Evolutionary conservation across 2,797 vertebrate species (phyloP).

Genomic region (Danio choprae): DNA sequence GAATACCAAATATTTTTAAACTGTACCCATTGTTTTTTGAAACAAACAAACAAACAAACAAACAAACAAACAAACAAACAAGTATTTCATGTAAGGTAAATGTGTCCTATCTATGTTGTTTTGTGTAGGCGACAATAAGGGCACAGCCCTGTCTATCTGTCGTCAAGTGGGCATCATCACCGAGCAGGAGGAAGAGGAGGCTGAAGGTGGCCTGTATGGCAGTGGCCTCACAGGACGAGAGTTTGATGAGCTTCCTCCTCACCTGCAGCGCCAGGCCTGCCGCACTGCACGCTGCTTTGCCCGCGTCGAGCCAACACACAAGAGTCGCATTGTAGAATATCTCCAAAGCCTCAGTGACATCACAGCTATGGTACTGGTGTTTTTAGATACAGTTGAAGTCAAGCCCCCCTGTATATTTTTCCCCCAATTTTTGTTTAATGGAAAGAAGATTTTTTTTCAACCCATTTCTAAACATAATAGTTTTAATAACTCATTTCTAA

Average conservation of each 20-base stretch:
- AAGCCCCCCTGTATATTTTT: too few species aligned
- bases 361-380: constrained; percentile 79
- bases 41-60: neutral
- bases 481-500: too few species aligned
- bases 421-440: too few species aligned
- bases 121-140: constrained; percentile 81
- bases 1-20: too few species aligned
- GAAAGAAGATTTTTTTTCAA: too few species aligned
- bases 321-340: constrained; percentile 84
- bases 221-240: constrained; percentile 80
- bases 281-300: constrained; percentile 76
- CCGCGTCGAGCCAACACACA: constrained; percentile 82
- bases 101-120: neutral
- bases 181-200: constrained; percentile 80
- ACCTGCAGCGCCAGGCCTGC: constrained; percentile 80
- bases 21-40: too few species aligned
- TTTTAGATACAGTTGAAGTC: neutral
- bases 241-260: constrained; percentile 81
- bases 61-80: neutral
- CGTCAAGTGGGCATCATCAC: constrained; percentile 83
- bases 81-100: neutral
- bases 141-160: constrained; percentile 82
- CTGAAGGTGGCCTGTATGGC: constrained; percentile 52
- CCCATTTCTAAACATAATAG: too few species aligned
- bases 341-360: constrained; percentile 82